Base-by-base conservation (phyloP, 2,888 invertebrate species). In the Drosophila antonietae region DNA sequence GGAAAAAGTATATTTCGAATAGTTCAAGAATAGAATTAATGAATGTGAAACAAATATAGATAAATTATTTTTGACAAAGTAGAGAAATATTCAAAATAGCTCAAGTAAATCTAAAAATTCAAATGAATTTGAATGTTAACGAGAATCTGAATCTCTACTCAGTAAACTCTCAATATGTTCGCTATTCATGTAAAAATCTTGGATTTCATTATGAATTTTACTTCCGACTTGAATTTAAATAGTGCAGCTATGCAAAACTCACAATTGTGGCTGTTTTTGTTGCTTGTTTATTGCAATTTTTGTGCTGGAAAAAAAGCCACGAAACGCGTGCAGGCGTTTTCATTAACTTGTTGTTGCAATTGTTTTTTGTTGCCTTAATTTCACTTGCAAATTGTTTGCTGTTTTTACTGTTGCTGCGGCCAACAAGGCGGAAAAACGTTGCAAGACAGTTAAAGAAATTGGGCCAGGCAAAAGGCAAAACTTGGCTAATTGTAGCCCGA, bases 401-500 rank as follows among this genome's bases (percentile, higher is more conserved):
- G 61, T 61, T 75, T 65, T 73, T 66, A 55, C 66, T 67, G 23
- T 12, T 28, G 39, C 46, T 58, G 58, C 9, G 39, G 56, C 73
- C 72, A 83, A 73, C 81, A 80, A 61, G 75, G 74, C 82, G 77
- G 70, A 81, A 78, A 76, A 75, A 80, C 84, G 76, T 70, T 72
- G 74, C 86, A 88, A 81, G 68, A 61, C 63, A 52, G 59, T 64
- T 63, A 41, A 65, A 66, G 70, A 75, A 78, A 78, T 78, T 76
- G 74, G 66, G 61, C 56, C 78, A 52, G 76, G 72, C 71, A 63
- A 65, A 77, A 75, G 62, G 66, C 71, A 81, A 80, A 89, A 88
- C 89, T 90, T 88, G 89, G 87, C 89, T 90, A 90, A 90, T 90
- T 90, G 90, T 86, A 87, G 73, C 81, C 12, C 5, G 83, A 71